Conservation (phyloP, 2,113 vertebrate genomes). For the Cynoglossus semilaevis region DNA sequence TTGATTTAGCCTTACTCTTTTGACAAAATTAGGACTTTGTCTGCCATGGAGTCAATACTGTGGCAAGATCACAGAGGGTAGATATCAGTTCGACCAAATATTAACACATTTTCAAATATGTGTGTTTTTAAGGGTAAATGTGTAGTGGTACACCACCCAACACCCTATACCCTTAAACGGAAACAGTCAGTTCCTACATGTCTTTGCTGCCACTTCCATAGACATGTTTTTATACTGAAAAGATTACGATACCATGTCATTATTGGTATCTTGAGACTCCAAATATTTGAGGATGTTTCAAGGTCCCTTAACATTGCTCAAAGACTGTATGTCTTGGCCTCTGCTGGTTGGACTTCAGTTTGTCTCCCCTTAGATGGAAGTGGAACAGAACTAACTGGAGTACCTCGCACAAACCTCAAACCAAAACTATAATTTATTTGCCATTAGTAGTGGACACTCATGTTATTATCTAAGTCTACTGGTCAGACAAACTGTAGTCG, state of each 20-base stretch:
- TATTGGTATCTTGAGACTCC: neutral
- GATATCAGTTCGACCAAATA: too few species aligned
- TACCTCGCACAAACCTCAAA: neutral
- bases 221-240: neutral
- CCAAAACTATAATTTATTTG: constrained; percentile 2
- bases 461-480: neutral
- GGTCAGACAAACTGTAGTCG: neutral
- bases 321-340: neutral
- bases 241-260: neutral
- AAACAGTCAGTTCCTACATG: too few species aligned
- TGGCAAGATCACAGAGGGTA: too few species aligned
- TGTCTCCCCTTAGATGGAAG: neutral
- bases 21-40: too few species aligned
- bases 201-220: too few species aligned
- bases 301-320: neutral
- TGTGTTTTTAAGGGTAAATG: too few species aligned
- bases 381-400: neutral
- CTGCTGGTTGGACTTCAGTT: neutral
- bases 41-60: too few species aligned
- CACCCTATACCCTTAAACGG: too few species aligned
- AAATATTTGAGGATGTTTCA: neutral
- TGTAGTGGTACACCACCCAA: too few species aligned
- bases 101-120: too few species aligned
- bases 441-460: constrained; percentile 3
- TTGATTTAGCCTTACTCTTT: too few species aligned